phyloP scores from a whole-genome alignment of 2,113 vertebrate species.

The Chauna torquata region DNA sequence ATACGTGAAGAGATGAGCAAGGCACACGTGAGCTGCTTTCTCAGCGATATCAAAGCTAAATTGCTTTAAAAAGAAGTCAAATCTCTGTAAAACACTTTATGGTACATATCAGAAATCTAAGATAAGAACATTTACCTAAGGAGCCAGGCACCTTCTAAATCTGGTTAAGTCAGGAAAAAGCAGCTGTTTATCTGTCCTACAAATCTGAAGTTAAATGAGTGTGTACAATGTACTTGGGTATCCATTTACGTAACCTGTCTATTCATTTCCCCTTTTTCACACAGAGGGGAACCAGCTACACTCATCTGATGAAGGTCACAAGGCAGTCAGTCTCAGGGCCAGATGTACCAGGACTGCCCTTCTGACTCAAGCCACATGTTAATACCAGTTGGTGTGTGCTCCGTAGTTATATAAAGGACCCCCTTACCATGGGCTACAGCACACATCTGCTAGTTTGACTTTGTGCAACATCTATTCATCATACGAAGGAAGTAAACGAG shows the following conservation, averaged over 20 bases:
- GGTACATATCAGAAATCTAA: not conserved
- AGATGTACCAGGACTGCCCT: not conserved
- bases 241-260: not conserved
- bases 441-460: not conserved
- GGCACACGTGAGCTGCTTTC: conserved; percentile 90
- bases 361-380: not conserved
- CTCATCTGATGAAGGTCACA: not conserved
- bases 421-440: not conserved
- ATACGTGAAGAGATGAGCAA: conserved; percentile 97
- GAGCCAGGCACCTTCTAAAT: not conserved
- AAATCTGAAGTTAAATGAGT: too few relatives aligned
- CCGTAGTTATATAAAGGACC: not conserved
- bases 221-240: not conserved
- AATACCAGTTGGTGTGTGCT: not conserved
- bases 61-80: conserved; percentile 81
- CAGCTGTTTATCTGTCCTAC: not conserved
- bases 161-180: not conserved
- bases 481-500: not conserved
- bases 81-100: not conserved
- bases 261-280: not conserved
- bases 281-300: not conserved
- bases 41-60: conserved; percentile 95
- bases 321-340: not conserved
- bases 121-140: not conserved
- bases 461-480: not conserved